These are phyloP conservation scores for Camelus bactrianus DNA, from an alignment of 2,113 vertebrate species.

Conservation along the genomic window DNA sequence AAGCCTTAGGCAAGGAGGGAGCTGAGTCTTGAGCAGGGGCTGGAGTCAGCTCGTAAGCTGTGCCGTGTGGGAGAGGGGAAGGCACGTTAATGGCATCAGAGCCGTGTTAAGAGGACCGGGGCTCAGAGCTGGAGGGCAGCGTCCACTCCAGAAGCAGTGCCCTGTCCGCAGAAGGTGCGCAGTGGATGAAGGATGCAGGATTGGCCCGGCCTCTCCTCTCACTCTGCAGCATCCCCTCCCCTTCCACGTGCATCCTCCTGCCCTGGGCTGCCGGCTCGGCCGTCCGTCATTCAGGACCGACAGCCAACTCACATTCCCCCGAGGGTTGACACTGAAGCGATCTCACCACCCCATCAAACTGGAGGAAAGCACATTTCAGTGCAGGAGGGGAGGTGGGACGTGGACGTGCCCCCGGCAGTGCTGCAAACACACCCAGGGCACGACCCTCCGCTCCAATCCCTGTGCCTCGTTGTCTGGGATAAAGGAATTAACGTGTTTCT, in stretches of 20 bases:
- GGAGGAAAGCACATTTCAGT: no score
- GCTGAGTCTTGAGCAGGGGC: neutral
- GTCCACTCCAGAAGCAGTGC: fast-evolving
- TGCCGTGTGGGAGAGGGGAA: neutral
- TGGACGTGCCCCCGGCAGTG: neutral
- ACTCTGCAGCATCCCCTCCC: no score
- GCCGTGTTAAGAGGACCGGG: no score
- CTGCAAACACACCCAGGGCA: neutral
- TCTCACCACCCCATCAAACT: fast-evolving
- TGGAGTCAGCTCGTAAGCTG: neutral
- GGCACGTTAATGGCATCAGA: neutral
- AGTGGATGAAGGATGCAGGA: neutral
- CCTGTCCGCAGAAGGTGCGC: neutral
- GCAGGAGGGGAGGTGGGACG: no score
- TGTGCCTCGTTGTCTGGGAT: fast-evolving
- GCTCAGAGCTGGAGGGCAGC: no score
- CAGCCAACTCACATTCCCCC: neutral
- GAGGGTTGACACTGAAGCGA: neutral
- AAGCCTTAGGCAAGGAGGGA: no score
- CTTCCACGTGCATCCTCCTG: no score
- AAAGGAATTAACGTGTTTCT: neutral
- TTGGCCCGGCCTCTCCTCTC: neutral
- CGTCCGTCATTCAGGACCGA: no score
- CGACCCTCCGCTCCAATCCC: no score
- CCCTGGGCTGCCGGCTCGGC: fast-evolving